A percentile compares a stretch with the other conserved stretches of the same genome.
phyloP scores from a whole-genome alignment of 1,140 invertebrate species.

The Steinernema feltiae region DNA sequence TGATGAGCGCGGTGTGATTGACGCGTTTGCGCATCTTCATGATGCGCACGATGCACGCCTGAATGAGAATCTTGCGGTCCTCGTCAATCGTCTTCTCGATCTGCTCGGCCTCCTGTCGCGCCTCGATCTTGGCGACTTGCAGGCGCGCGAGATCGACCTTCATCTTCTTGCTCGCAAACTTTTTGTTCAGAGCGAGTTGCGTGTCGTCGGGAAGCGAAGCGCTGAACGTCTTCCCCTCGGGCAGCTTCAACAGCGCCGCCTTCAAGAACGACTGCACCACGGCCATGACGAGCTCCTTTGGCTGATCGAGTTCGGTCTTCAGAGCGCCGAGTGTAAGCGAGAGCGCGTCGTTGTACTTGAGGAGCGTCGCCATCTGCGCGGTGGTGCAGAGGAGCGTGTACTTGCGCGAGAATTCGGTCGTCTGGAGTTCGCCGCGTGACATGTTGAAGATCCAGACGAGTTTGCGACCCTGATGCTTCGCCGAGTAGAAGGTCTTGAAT shows the following conservation, averaged over 20 bases:
- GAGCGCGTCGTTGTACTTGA: constrained; percentile 77
- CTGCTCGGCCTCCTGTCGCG: constrained; percentile 82
- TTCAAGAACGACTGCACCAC: background rate
- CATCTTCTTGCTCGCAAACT: background rate
- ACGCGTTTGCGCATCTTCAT: constrained; percentile 96
- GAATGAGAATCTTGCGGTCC: constrained; percentile 86
- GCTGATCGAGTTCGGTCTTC: background rate
- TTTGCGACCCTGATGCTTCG: constrained; percentile 89
- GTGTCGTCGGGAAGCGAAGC: background rate
- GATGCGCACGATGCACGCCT: constrained; percentile 92
- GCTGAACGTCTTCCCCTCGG: background rate
- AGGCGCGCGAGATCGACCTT: background rate
- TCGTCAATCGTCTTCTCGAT: constrained; percentile 98
- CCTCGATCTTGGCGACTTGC: background rate
- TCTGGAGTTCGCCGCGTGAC: constrained; percentile 92
- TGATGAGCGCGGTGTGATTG: constrained; percentile 69
- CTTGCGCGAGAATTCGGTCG: constrained; percentile 78
- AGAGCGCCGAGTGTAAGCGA: background rate
- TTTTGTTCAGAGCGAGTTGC: background rate
- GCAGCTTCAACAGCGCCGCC: background rate
- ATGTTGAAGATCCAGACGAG: constrained; percentile 96
- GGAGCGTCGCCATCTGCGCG: constrained; percentile 95
- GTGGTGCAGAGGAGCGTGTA: constrained; percentile 65
- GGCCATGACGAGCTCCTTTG: background rate
- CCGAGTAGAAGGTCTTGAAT: constrained; percentile 90